phyloP scores from a whole-genome alignment of 2,113 vertebrate genomes.

The Centropus bengalensis region DNA sequence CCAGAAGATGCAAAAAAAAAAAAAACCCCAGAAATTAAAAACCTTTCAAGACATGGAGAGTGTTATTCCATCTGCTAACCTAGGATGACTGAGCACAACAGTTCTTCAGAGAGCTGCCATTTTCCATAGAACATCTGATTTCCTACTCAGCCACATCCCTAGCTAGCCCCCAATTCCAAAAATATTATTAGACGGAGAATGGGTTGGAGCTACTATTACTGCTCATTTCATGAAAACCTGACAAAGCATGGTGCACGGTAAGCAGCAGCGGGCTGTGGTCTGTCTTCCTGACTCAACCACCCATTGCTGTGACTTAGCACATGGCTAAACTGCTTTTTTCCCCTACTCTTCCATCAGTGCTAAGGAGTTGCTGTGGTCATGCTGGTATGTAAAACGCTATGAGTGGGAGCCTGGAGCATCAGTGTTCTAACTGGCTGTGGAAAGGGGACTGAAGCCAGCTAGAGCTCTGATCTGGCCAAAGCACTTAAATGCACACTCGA shows the following conservation, averaged over 20 bases:
- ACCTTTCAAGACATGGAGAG: not conserved
- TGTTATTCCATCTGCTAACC: not conserved
- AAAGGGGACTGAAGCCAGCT: not conserved
- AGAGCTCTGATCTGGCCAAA: not conserved
- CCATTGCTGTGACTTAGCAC: not conserved
- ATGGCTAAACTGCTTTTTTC: not conserved
- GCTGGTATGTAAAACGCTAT: not conserved
- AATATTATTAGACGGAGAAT: not conserved
- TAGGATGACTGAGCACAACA: not conserved
- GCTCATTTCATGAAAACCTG: not conserved
- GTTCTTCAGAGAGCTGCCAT: not conserved
- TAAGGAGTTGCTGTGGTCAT: not conserved
- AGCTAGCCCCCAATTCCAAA: not conserved
- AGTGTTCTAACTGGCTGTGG: not conserved
- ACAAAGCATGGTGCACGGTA: not conserved
- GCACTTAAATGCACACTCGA: slow-evolving; percentile 3
- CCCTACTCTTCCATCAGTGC: not conserved
- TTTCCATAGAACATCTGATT: not conserved
- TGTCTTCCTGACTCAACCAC: not conserved
- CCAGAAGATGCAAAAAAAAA: not conserved
- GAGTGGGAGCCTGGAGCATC: not conserved
- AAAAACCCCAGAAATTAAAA: not conserved
- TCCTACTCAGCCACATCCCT: not conserved
- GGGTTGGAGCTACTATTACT: not conserved
- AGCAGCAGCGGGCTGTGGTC: not conserved